phyloP scores from a whole-genome alignment of 2,797 vertebrate genomes.

The Galaxias olidus region DNA sequence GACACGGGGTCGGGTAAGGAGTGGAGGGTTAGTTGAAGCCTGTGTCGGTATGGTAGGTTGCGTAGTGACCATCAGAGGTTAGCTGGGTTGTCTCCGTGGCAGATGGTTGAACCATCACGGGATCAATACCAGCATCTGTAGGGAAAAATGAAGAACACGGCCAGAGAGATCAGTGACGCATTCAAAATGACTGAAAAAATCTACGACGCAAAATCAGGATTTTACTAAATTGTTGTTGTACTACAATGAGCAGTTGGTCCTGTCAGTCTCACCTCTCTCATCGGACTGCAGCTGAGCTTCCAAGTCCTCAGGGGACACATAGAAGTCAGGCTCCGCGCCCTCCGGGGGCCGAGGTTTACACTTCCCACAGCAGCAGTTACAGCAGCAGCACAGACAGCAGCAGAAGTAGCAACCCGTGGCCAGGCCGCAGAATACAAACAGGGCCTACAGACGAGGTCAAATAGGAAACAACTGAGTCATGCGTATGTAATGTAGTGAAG shows the following conservation, averaged over 20 bases:
- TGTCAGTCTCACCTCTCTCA: constrained; percentile 84
- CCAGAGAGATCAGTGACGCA: neutral
- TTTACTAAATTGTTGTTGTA: neutral
- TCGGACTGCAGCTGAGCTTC: constrained; percentile 97
- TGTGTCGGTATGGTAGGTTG: constrained; percentile 93
- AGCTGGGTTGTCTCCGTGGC: constrained; percentile 98
- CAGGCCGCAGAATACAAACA: constrained; percentile 94
- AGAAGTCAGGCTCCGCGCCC: constrained; percentile 89
- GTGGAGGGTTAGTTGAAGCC: constrained; percentile 87
- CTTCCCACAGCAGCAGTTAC: constrained; percentile 98
- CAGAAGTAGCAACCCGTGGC: constrained; percentile 98
- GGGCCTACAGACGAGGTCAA: constrained; percentile 75
- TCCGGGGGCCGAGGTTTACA: constrained; percentile 97
- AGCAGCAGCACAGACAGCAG: constrained; percentile 99
- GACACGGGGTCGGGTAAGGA: constrained; percentile 14
- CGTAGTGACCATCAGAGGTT: constrained; percentile 89
- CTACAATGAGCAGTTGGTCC: neutral
- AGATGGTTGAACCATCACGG: constrained; percentile 93
- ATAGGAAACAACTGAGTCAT: neutral
- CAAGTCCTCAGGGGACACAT: constrained; percentile 97
- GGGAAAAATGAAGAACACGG: constrained; percentile 13
- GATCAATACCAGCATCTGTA: constrained; percentile 78
- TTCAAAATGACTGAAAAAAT: too few species aligned
- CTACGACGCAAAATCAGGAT: neutral
- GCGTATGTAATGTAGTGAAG: neutral